Evolutionary conservation across 2,113 vertebrate species (phyloP).

Genomic region (Rhombomys opimus): DNA sequence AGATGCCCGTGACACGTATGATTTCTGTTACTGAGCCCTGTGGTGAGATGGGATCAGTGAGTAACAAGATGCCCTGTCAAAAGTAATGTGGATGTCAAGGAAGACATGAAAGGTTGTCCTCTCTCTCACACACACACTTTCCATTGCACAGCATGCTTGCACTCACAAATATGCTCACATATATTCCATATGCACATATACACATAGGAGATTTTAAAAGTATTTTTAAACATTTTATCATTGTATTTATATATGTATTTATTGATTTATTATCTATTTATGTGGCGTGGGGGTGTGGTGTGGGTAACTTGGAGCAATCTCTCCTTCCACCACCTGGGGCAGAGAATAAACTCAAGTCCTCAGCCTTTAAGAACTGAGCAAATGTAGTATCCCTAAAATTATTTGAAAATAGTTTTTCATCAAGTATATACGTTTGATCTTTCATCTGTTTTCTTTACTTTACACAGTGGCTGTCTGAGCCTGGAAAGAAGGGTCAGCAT

Average conservation of each 20-base stretch:
- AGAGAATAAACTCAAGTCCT: not conserved
- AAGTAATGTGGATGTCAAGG: not conserved
- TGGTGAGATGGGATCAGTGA: not conserved
- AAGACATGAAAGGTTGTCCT: too few species aligned
- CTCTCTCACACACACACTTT: not conserved
- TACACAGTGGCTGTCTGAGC: not conserved
- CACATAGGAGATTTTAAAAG: too few species aligned
- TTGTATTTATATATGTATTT: not conserved
- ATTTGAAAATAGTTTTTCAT: not conserved
- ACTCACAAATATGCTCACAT: not conserved
- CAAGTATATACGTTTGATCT: not conserved
- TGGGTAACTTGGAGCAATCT: not conserved
- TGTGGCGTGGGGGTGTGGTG: not conserved
- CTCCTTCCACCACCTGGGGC: too few species aligned
- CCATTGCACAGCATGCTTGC: not conserved
- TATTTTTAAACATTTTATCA: not conserved
- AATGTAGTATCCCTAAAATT: not conserved
- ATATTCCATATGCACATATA: too few species aligned
- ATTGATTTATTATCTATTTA: not conserved
- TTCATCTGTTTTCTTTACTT: not conserved
- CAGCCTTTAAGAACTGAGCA: not conserved
- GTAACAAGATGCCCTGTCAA: not conserved
- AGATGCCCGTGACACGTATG: not conserved
- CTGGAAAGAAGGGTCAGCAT: not conserved
- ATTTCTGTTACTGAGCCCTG: not conserved